phyloP scores from a whole-genome alignment of 2,797 vertebrate species.

The Zonotrichia albicollis region DNA sequence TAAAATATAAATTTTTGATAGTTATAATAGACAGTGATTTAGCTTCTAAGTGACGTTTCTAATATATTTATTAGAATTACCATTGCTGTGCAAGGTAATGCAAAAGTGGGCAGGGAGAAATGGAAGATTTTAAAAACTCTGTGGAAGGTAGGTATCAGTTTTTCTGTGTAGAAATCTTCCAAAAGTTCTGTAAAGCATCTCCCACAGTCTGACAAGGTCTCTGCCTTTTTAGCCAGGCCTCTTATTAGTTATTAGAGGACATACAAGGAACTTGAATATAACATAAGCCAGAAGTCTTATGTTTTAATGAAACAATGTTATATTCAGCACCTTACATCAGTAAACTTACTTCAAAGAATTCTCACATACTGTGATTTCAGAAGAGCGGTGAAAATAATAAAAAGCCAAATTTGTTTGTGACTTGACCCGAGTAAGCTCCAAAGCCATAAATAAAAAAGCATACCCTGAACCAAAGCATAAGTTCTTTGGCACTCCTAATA shows the following conservation, averaged over 20 bases:
- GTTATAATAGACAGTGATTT: constrained; percentile 63
- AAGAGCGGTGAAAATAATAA: neutral
- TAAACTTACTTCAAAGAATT: neutral
- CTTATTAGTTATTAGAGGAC: neutral
- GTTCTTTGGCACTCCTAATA: neutral
- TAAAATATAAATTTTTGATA: constrained; percentile 55
- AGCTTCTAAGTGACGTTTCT: constrained; percentile 26
- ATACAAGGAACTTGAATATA: neutral
- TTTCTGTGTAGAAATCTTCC: neutral
- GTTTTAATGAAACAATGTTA: neutral
- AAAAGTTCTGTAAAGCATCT: constrained; percentile 12
- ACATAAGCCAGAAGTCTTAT: neutral
- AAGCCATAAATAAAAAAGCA: neutral
- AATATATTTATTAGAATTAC: constrained; percentile 52
- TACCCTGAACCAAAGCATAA: neutral
- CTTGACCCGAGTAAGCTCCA: neutral
- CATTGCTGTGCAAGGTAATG: constrained; percentile 31
- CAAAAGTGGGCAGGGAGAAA: constrained; percentile 24
- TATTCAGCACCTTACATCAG: neutral
- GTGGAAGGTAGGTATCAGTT: neutral
- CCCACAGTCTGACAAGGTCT: neutral
- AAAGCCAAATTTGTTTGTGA: neutral
- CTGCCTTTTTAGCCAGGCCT: constrained; percentile 15
- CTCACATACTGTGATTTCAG: neutral
- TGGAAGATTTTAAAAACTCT: neutral